Conservation (phyloP, 2,113 vertebrate species). For the Tylochromis polylepis region DNA sequence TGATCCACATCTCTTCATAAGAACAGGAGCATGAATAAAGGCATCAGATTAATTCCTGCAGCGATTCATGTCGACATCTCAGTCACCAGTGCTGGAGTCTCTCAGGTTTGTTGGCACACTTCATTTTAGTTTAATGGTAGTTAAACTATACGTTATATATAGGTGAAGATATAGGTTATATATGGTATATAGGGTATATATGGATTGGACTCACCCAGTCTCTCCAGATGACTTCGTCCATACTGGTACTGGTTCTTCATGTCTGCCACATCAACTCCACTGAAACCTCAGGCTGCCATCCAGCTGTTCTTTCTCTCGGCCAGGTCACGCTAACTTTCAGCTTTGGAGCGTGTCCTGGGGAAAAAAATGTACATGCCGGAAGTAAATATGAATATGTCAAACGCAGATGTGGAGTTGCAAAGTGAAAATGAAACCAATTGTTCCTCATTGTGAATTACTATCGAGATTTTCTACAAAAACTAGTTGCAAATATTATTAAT, state of each 20-base stretch:
- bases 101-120: neutral
- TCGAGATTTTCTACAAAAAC: neutral
- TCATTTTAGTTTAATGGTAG: accelerated
- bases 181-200: neutral
- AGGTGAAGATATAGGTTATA: neutral
- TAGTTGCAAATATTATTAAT: neutral
- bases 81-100: neutral
- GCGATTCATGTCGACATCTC: neutral
- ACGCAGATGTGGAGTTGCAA: accelerated
- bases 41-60: neutral
- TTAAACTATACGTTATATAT: neutral
- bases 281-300: neutral
- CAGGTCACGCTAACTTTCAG: neutral
- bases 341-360: neutral
- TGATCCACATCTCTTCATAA: neutral
- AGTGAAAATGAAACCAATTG: neutral
- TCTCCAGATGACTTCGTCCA: constrained; percentile 4
- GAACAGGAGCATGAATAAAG: neutral
- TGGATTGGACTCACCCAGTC: constrained; percentile 37
- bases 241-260: constrained; percentile 43
- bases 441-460: neutral
- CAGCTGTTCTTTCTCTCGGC: neutral
- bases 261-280: constrained; percentile 19
- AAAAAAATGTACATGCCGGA: neutral
- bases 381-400: accelerated